These are phyloP conservation scores for Bambusicola thoracicus DNA, from an alignment of 2,113 vertebrate species.

Conservation along the genomic window DNA sequence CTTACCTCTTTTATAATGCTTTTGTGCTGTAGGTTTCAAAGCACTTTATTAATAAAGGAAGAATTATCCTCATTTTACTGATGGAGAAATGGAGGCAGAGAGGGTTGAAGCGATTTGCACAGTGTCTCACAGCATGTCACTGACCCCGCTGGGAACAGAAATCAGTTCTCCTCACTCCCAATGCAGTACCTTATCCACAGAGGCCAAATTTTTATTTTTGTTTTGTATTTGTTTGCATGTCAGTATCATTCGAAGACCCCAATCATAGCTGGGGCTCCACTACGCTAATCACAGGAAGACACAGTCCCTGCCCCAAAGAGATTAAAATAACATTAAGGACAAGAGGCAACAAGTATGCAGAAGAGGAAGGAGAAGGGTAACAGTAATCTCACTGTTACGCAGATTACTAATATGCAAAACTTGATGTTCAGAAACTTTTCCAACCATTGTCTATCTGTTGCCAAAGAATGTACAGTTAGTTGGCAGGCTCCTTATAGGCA, in stretches of 20 bases:
- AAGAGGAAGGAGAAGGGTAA: conserved; percentile 47
- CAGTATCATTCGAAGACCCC: conserved; percentile 60
- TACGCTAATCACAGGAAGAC: conserved; percentile 60
- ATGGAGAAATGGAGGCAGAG: conserved; percentile 67
- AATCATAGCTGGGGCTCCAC: conserved; percentile 44
- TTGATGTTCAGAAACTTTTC: conserved; percentile 22
- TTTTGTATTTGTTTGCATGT: conserved; percentile 46
- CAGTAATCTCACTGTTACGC: conserved; percentile 57
- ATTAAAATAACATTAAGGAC: conserved; percentile 69
- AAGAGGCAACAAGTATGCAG: conserved; percentile 48
- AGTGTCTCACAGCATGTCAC: conserved; percentile 70
- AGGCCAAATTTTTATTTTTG: conserved; percentile 44
- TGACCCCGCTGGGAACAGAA: conserved; percentile 68
- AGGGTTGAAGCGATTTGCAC: conserved; percentile 68
- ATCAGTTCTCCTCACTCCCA: conserved; percentile 68
- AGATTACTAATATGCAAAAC: background rate
- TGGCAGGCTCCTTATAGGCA: background rate
- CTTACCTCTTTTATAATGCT: conserved; percentile 63
- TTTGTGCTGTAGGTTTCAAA: conserved; percentile 70
- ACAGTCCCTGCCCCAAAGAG: conserved; percentile 66
- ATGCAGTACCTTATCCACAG: conserved; percentile 63
- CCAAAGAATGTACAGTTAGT: conserved; percentile 36
- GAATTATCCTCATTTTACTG: conserved; percentile 70
- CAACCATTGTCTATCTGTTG: background rate
- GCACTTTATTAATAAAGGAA: conserved; percentile 68